Conservation (phyloP, 2,113 vertebrate species). For the Myotis lucifugus region DNA sequence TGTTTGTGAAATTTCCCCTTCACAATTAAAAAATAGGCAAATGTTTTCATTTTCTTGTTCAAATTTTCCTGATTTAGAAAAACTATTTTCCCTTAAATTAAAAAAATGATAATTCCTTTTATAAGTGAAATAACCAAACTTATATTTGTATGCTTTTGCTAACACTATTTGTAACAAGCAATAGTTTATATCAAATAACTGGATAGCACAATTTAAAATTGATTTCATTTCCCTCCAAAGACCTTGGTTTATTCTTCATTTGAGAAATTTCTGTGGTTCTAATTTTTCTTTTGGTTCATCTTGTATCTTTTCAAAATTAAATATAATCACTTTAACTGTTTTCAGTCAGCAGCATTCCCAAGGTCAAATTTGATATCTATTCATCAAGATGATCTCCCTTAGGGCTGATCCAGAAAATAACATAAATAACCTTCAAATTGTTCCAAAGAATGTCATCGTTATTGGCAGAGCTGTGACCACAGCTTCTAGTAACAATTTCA, state of each 20-base stretch:
- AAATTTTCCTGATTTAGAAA: conserved; percentile 42
- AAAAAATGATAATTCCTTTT: conserved; percentile 22
- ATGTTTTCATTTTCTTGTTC: conserved; percentile 13
- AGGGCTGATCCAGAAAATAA: conserved; percentile 39
- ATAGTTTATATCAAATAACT: neutral
- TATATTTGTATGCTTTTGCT: conserved; percentile 15
- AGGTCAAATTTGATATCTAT: conserved; percentile 22
- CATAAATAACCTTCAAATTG: conserved; percentile 21
- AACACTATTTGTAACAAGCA: neutral
- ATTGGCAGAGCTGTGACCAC: neutral
- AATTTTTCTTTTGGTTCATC: neutral
- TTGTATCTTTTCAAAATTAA: conserved; percentile 12
- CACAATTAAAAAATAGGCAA: neutral
- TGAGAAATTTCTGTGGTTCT: neutral
- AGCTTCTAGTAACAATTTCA: conserved; percentile 10
- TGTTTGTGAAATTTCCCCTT: conserved; percentile 3
- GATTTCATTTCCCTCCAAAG: neutral
- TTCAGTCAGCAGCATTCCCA: neutral
- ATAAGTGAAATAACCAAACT: neutral
- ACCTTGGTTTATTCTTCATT: conserved; percentile 15
- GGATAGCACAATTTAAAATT: neutral
- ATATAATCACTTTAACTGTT: neutral
- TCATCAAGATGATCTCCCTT: conserved; percentile 37
- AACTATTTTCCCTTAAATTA: neutral
- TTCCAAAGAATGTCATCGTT: conserved; percentile 26